phyloP scores from a whole-genome alignment of 2,113 vertebrate genomes.

The Ranitomeya variabilis region DNA sequence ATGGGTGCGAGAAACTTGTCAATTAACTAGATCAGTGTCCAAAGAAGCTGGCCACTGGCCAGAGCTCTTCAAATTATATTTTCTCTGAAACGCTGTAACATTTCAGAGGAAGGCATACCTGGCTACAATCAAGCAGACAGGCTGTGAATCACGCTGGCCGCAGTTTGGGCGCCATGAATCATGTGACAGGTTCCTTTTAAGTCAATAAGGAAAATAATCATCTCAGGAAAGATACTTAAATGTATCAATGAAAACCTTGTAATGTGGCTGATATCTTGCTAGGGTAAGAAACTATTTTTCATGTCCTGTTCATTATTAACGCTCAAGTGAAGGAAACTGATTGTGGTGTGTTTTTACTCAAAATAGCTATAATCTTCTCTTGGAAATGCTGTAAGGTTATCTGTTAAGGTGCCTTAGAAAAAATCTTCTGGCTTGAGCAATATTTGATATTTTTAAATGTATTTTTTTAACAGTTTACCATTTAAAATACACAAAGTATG shows the following conservation, averaged over 20 bases:
- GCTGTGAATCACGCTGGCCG: too few relatives aligned
- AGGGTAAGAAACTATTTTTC: background rate
- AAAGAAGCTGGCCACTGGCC: too few relatives aligned
- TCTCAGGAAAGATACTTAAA: background rate
- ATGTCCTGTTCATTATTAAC: conserved; percentile 19
- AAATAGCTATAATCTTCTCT: conserved; percentile 27
- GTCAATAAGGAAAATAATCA: background rate
- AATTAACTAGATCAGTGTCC: too few relatives aligned
- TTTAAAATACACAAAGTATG: background rate
- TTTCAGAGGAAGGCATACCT: too few relatives aligned
- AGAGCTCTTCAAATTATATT: too few relatives aligned
- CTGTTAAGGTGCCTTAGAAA: background rate
- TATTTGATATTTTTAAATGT: background rate
- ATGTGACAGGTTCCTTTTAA: background rate
- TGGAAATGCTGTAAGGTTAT: background rate
- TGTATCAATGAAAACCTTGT: background rate
- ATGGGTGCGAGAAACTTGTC: too few relatives aligned
- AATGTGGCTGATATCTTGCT: background rate
- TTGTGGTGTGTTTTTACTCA: background rate
- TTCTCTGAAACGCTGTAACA: too few relatives aligned
- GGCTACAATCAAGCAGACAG: too few relatives aligned
- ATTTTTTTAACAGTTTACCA: background rate
- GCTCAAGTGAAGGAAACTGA: conserved; percentile 18
- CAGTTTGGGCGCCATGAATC: too few relatives aligned
- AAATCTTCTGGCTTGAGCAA: background rate